Conservation (phyloP, 92 coral and sea anemone genomes). For the Parazoanthus swiftii region DNA sequence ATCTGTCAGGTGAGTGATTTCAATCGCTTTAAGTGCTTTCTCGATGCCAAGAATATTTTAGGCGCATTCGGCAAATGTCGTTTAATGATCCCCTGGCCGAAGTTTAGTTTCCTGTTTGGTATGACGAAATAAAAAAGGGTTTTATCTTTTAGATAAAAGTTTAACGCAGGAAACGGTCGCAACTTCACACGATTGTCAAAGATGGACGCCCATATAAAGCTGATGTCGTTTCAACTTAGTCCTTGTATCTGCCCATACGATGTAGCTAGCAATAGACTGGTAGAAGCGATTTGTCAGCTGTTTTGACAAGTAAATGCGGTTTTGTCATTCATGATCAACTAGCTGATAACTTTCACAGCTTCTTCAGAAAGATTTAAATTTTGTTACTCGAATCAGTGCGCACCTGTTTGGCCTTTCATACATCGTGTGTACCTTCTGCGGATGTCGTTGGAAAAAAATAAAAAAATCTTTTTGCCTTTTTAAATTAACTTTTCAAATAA, state of each 20-base stretch:
- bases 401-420: neutral
- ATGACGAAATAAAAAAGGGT: neutral
- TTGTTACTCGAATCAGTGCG: neutral
- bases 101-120: neutral
- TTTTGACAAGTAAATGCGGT: slow-evolving; percentile 8
- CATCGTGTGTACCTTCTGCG: neutral
- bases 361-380: neutral
- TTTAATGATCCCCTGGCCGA: neutral
- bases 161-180: neutral
- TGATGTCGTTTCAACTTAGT: neutral
- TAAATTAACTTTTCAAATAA: neutral
- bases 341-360: slow-evolving; percentile 19
- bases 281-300: slow-evolving; percentile 31
- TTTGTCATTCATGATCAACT: slow-evolving; percentile 20
- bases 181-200: neutral
- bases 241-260: neutral
- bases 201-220: slow-evolving; percentile 3
- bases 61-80: neutral
- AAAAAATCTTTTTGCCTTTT: neutral
- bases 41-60: neutral
- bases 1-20: neutral
- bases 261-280: neutral
- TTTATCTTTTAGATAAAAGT: neutral
- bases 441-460: neutral
- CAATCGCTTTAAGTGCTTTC: neutral